These are phyloP conservation scores for Halocynthia aurantium DNA, from an alignment of 23 tunicate genomes.

Conservation along the genomic window DNA sequence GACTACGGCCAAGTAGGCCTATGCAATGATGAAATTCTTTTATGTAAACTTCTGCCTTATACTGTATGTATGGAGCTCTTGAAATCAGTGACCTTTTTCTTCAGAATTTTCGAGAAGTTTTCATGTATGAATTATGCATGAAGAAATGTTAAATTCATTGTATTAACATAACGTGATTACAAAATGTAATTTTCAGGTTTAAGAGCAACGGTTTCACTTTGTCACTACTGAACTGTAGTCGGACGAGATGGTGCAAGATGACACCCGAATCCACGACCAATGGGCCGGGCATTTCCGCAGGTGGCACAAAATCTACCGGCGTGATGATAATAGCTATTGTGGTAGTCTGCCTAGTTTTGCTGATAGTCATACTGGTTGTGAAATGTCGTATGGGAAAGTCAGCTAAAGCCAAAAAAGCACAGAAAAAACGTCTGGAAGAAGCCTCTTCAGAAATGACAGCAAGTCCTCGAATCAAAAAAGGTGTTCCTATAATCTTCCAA, in stretches of 20 bases:
- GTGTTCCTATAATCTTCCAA: constrained; percentile 54
- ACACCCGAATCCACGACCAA: not conserved
- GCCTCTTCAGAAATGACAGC: constrained; percentile 6
- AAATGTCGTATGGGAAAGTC: constrained; percentile 20
- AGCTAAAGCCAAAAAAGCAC: constrained; percentile 23
- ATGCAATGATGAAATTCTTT: too few species aligned
- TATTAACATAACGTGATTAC: too few species aligned
- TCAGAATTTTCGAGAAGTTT: too few species aligned
- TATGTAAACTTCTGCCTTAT: too few species aligned
- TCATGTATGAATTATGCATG: too few species aligned
- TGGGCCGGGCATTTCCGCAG: constrained; percentile 1
- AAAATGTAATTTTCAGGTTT: constrained; percentile 4
- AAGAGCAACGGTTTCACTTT: constrained; percentile 8
- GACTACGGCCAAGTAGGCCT: too few species aligned
- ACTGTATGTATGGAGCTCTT: too few species aligned
- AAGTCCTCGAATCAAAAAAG: constrained; percentile 34
- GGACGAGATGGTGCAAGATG: not conserved
- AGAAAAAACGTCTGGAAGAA: not conserved
- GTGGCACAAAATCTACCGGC: constrained; percentile 23
- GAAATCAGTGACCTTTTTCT: too few species aligned
- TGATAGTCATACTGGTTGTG: constrained; percentile 34
- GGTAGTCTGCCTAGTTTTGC: constrained; percentile 39
- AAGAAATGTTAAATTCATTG: too few species aligned
- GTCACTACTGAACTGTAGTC: not conserved
- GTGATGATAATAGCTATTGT: constrained; percentile 54